These are phyloP conservation scores for Galleria mellonella DNA, from an alignment of 1,140 invertebrate genomes.

Conservation along the genomic window DNA sequence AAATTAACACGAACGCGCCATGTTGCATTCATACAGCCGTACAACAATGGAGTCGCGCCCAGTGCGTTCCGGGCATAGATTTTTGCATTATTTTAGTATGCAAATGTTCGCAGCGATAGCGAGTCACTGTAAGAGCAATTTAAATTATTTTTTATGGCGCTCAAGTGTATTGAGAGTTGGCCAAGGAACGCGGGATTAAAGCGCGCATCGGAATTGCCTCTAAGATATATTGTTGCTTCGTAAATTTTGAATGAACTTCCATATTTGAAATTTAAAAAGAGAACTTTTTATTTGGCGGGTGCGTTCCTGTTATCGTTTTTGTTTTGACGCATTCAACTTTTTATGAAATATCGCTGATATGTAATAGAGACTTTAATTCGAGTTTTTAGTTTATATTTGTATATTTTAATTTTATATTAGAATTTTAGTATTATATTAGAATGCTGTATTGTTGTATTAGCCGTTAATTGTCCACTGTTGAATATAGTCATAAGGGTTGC, in stretches of 20 bases:
- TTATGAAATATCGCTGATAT: too few relatives aligned
- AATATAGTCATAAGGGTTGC: too few relatives aligned
- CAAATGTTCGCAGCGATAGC: constrained; percentile 58
- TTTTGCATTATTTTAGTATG: constrained; percentile 71
- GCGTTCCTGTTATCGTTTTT: too few relatives aligned
- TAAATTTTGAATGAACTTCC: constrained; percentile 36
- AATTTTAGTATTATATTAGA: too few relatives aligned
- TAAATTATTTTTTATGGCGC: constrained; percentile 73
- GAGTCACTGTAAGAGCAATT: constrained; percentile 67
- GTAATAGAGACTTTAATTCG: too few relatives aligned
- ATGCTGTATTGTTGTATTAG: too few relatives aligned
- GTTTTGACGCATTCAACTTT: too few relatives aligned
- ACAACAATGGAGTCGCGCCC: constrained; percentile 35
- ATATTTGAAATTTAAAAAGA: constrained; percentile 7
- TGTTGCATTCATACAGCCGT: constrained; percentile 2
- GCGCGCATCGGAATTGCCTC: constrained; percentile 29
- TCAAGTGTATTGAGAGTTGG: constrained; percentile 59
- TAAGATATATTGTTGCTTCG: constrained; percentile 28
- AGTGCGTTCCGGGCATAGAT: constrained; percentile 59
- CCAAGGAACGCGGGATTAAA: constrained; percentile 38
- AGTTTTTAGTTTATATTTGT: too few relatives aligned
- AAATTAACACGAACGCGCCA: too few relatives aligned
- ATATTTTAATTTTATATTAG: too few relatives aligned
- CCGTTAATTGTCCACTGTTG: too few relatives aligned
- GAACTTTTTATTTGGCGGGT: neutral